Percentiles rank a stretch among this genome's conserved stretches.
These are phyloP conservation scores for Drosophila punjabiensis DNA, from an alignment of 1,140 invertebrate species.

Conservation along the genomic window DNA sequence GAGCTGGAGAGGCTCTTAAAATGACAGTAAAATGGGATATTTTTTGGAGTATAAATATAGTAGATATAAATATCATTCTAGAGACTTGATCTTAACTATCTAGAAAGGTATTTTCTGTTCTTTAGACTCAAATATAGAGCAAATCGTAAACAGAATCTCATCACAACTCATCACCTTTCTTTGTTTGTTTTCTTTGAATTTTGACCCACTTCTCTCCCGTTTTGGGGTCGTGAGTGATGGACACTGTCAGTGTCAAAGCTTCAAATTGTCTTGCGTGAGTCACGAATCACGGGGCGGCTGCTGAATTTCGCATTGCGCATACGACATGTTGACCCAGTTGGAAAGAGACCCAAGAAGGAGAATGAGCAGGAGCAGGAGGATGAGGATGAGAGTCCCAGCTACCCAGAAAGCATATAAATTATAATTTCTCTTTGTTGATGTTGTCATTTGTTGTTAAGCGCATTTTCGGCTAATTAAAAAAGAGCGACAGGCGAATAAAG, in stretches of 20 bases:
- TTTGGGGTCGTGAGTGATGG: conserved; percentile 27
- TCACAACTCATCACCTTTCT: neutral
- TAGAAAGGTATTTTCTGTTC: neutral
- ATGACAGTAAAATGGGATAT: neutral
- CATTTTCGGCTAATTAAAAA: conserved; percentile 80
- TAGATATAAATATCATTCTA: too few relatives aligned
- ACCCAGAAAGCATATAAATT: conserved; percentile 45
- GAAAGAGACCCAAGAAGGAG: neutral
- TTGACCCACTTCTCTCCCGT: conserved; percentile 15
- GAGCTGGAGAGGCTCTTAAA: neutral
- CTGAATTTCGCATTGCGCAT: conserved; percentile 59
- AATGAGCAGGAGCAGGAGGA: neutral
- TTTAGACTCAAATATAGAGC: neutral
- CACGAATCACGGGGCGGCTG: conserved; percentile 21
- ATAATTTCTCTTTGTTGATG: conserved; percentile 69
- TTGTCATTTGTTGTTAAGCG: conserved; percentile 76
- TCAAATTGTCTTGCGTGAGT: conserved; percentile 19
- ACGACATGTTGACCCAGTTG: conserved; percentile 72
- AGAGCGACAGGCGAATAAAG: conserved; percentile 62
- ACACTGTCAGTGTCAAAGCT: conserved; percentile 17
- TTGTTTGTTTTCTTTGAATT: neutral
- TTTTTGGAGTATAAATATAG: neutral
- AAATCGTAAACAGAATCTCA: neutral
- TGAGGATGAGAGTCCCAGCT: neutral
- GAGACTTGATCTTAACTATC: too few relatives aligned